A percentile compares a stretch with the other conserved stretches of the same genome.
Evolutionary conservation across 2,888 invertebrate species (phyloP).

Genomic region (Gymnosoma rotundatum): DNA sequence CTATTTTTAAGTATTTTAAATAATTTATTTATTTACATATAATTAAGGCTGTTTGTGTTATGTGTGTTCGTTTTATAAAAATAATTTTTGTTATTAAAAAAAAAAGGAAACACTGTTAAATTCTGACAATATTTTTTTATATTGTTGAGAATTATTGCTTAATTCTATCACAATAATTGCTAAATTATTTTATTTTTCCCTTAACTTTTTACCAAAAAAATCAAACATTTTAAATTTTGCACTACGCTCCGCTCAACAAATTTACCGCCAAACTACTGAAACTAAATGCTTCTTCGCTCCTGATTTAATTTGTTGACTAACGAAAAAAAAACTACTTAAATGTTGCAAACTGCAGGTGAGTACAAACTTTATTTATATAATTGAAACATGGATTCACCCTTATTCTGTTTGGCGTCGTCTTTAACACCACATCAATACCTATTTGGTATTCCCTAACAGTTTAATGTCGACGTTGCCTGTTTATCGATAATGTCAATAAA

Average conservation of each 20-base stretch:
- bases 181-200: slow-evolving; percentile 59
- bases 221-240: slow-evolving; percentile 58
- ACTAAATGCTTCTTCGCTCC: slow-evolving; percentile 50
- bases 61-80: slow-evolving; percentile 65
- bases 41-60: slow-evolving; percentile 78
- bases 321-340: slow-evolving; percentile 1
- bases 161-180: slow-evolving; percentile 65
- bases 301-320: slow-evolving; percentile 36
- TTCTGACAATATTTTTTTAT: slow-evolving; percentile 19
- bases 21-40: slow-evolving; percentile 40
- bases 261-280: slow-evolving; percentile 34
- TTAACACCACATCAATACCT: no score
- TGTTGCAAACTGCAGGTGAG: slow-evolving; percentile 42
- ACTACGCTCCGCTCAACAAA: slow-evolving; percentile 54
- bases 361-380: slow-evolving; percentile 1
- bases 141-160: slow-evolving; percentile 45
- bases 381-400: no score
- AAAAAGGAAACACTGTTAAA: slow-evolving; percentile 18
- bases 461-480: no score
- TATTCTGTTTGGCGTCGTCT: no score
- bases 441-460: no score
- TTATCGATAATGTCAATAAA: no score
- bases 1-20: slow-evolving; percentile 11
- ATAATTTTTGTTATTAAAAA: neutral
- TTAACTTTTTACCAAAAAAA: slow-evolving; percentile 31